Base-by-base conservation (phyloP, 1,140 invertebrate genomes). In the Diabrotica virgifera region DNA sequence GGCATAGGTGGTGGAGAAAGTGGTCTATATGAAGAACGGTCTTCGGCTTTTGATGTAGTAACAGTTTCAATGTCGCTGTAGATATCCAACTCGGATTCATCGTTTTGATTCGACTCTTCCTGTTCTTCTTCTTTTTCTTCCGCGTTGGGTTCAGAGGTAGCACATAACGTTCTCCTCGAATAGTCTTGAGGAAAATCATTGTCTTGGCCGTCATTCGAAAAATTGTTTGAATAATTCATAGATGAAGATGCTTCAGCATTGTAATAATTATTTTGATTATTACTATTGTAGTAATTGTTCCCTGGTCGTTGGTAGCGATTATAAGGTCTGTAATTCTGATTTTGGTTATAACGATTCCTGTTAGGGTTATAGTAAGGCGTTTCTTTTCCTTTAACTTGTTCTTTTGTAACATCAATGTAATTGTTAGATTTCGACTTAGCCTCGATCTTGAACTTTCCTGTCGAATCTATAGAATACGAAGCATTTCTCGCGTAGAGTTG, bases 401-500 rank as follows among this genome's bases (percentile, higher is more conserved):
- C 50, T 52, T 52, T 38, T 2, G 11, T 62, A n/a, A 62, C 50
- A 53, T 62, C 52, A 11, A 60, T 14, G 11, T 60, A 60, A 50
- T 60, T 60, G 10, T 10, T 8, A 9, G 56, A 54, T n/a, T 54
- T 13, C 24, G 53, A 58, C n/a, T 64, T 67, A 8, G 60, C 62
- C 54, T 70, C 63, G 12, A 74, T 74, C 38, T 59, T 68, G 66
- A 80, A 62, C 77, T 68, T 71, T 8, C 72, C 71, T 24, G 70
- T 61, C n/a, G 77, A 73, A 62, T 78, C 74, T 36, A 91, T 76
- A 0, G 82, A 85, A 5, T 91, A 78, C 9, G 86, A 77, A 8
- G 82, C 77, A 63, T 85, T 84, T 60, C 85, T 88, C 0, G 88
- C 87, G 72, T 90, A 87, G 74, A 92, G 85, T n/a, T 88, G 78